Conservation (phyloP, 2,888 invertebrate genomes). For the Erebia ligea region DNA sequence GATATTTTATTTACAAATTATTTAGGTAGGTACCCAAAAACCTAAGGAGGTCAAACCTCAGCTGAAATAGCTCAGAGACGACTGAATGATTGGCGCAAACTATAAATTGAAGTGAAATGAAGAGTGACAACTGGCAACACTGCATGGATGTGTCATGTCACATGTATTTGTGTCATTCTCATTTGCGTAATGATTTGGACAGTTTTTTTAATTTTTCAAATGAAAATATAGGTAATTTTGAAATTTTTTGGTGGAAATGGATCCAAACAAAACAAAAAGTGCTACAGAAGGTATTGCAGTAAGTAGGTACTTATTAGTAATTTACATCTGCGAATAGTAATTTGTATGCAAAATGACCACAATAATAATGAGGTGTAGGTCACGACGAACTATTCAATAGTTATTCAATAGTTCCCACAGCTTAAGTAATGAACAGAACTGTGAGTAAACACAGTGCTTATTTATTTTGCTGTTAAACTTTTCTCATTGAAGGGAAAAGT, state of each 20-base stretch:
- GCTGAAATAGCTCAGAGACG: too few relatives aligned
- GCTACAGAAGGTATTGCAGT: constrained; percentile 79
- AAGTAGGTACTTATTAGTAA: constrained; percentile 51
- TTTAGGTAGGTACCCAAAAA: too few relatives aligned
- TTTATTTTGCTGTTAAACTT: too few relatives aligned
- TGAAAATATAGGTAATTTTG: neutral
- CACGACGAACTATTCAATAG: neutral
- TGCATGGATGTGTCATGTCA: neutral
- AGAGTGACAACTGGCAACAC: neutral
- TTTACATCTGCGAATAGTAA: neutral
- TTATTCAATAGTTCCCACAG: neutral
- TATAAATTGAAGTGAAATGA: too few relatives aligned
- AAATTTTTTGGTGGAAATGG: constrained; percentile 51
- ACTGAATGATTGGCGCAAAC: too few relatives aligned
- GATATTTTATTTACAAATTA: too few relatives aligned
- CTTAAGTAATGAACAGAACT: neutral
- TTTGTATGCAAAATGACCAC: too few relatives aligned
- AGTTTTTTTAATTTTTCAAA: neutral
- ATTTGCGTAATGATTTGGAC: constrained; percentile 35
- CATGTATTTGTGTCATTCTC: constrained; percentile 5
- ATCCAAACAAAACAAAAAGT: constrained; percentile 66
- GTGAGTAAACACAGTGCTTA: neutral
- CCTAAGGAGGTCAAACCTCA: too few relatives aligned
- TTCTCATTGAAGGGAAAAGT: too few relatives aligned
- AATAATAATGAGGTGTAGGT: neutral